Evolutionary conservation across 2,888 invertebrate genomes (phyloP), one percentile per base, ranked within the genome.

Genomic region (Calephelis perditalis): DNA sequence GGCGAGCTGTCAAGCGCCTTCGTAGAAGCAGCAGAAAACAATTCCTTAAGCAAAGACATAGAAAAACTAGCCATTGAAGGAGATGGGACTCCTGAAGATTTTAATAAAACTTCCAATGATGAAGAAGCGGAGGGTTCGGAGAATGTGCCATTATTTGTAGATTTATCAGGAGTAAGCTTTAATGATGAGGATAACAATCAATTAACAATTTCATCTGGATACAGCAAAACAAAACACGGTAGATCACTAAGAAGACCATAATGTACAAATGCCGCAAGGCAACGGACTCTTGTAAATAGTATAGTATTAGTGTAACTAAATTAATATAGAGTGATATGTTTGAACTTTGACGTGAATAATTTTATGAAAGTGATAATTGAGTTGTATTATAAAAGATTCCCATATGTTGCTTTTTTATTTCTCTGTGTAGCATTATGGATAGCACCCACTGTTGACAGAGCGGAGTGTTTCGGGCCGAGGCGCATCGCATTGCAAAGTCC

Each of bases 1-100:
- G 96, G 97, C 2, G 96, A 96, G 73, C 87, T 97, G 58, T 96
- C 96, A 5, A 93, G 94, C 58, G 96, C 96, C 46, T 97, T 97
- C 72, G 96, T 96, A 2, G 95, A 95, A 75, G 96, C 96, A 55
- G 97, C 97, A 35, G 96, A 96, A 84, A 96, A 95, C 69, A 97
- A 97, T 81, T 94, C 96, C 8, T 84, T 92, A 56, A 92, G 93
- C 67, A 92, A 93, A 80, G 93, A 94, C 67, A 85, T 93, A 65
- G 93, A 93, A 71, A 90, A 92, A 68, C 82, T 92, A 40, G 92
- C 91, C 35, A 89, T 91, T 58, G 85, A 87, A 73, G 91, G 91
- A 59, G 88, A 91, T 65, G 91, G 92, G 52, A 79, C 74, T 57
- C 88, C 86, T 49, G 89, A 87, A 72, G 79, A 75, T 56, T 89